Evolutionary conservation across 2,113 vertebrate species (phyloP).

Genomic region (Psephotus haematonotus): DNA sequence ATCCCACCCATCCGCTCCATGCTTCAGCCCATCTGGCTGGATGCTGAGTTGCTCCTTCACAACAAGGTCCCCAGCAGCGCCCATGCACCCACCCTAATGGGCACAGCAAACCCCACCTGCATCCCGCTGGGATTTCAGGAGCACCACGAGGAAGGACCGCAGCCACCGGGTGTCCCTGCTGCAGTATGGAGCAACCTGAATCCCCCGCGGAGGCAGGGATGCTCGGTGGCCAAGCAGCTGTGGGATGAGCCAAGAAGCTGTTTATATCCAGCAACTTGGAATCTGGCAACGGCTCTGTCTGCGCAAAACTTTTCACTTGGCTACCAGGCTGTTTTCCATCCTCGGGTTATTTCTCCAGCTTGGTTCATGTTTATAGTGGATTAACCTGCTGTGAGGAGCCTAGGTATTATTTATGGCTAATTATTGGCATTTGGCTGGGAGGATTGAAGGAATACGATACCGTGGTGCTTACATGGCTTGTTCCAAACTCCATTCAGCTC

Average conservation of each 20-base stretch:
- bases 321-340: conserved; percentile 28
- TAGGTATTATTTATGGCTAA: conserved; percentile 42
- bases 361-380: not conserved
- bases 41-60: not conserved
- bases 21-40: rapidly evolving
- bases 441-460: not conserved
- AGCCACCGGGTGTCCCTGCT: not conserved
- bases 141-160: rapidly evolving
- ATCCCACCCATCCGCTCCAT: rapidly evolving
- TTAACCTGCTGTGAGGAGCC: conserved; percentile 42
- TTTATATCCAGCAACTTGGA: not conserved
- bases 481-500: not conserved
- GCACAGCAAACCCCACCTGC: not conserved
- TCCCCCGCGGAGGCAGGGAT: not conserved
- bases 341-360: conserved; percentile 3
- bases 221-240: not conserved
- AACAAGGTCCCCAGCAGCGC: not conserved
- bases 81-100: rapidly evolving
- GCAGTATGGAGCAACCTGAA: not conserved
- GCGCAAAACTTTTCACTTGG: not conserved
- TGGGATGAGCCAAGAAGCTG: not conserved
- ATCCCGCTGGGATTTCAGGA: rapidly evolving
- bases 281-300: not conserved
- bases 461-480: not conserved
- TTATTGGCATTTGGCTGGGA: conserved; percentile 8